phyloP scores from a whole-genome alignment of 2,113 vertebrate species.

The Kryptolebias marmoratus region DNA sequence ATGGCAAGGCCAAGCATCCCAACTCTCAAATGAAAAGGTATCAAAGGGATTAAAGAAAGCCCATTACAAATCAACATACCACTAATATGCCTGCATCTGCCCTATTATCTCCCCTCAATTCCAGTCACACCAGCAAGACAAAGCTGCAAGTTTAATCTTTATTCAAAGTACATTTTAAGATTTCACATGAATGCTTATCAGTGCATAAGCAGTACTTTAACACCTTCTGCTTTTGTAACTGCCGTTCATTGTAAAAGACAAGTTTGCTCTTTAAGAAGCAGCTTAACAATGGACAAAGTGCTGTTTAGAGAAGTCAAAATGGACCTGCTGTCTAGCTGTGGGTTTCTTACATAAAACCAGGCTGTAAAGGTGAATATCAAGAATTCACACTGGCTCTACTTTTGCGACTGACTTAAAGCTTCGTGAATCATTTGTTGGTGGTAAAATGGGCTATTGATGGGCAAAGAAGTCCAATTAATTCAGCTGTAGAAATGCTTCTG shows the following conservation, averaged over 20 bases:
- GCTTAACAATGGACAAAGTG: slow-evolving; percentile 24
- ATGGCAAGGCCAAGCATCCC: slow-evolving; percentile 77
- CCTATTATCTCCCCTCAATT: slow-evolving; percentile 67
- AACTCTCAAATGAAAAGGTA: slow-evolving; percentile 66
- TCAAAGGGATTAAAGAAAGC: slow-evolving; percentile 71
- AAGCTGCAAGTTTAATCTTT: slow-evolving; percentile 50
- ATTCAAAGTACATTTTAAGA: slow-evolving; percentile 55
- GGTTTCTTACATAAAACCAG: slow-evolving; percentile 33
- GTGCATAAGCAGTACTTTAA: slow-evolving; percentile 28
- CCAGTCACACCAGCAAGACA: slow-evolving; percentile 59
- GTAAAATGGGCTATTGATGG: slow-evolving; percentile 19
- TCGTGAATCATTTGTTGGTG: neutral
- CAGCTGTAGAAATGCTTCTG: slow-evolving; percentile 35
- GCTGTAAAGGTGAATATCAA: slow-evolving; percentile 33
- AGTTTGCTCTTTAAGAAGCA: slow-evolving; percentile 28
- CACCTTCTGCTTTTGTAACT: slow-evolving; percentile 26
- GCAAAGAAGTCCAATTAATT: slow-evolving; percentile 43
- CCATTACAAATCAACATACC: slow-evolving; percentile 68
- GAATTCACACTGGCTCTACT: slow-evolving; percentile 10
- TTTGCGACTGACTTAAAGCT: slow-evolving; percentile 6
- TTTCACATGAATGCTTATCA: slow-evolving; percentile 47
- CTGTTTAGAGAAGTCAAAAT: slow-evolving; percentile 30
- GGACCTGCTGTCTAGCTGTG: slow-evolving; percentile 4
- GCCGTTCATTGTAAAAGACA: slow-evolving; percentile 33
- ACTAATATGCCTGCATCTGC: slow-evolving; percentile 63